Conservation (phyloP, 2,888 invertebrate genomes). For the Pseudococcus viburni region DNA sequence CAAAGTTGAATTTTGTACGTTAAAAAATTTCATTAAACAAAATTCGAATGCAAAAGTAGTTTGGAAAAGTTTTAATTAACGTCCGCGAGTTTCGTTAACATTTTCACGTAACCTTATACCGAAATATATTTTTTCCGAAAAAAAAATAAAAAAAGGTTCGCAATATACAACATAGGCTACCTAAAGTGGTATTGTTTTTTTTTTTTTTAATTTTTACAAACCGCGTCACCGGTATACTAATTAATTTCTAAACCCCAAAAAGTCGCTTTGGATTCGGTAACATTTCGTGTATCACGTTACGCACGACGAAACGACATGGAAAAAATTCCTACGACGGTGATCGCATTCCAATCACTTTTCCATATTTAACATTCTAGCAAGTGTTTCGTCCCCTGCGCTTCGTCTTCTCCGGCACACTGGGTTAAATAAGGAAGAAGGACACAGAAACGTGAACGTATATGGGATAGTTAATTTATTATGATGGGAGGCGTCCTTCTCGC, state of each 20-base stretch:
- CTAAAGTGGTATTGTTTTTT: conserved; percentile 38
- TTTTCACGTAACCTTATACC: conserved; percentile 59
- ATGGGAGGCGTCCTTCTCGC: background rate
- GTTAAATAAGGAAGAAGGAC: background rate
- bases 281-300: conserved; percentile 27
- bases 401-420: background rate
- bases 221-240: conserved; percentile 55
- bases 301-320: background rate
- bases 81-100: conserved; percentile 50
- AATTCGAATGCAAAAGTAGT: conserved; percentile 63
- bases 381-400: background rate
- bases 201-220: conserved; percentile 37
- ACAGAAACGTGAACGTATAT: background rate
- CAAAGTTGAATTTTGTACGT: conserved; percentile 55
- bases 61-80: conserved; percentile 61
- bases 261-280: conserved; percentile 6
- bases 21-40: conserved; percentile 56
- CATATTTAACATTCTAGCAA: conserved; percentile 54
- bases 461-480: conserved; percentile 24
- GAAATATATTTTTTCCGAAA: background rate
- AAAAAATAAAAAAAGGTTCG: conserved; percentile 22
- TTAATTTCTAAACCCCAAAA: conserved; percentile 45
- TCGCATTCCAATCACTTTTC: conserved; percentile 45
- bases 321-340: background rate
- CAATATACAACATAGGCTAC: background rate